Evolutionary conservation across 2,797 vertebrate genomes (phyloP), one percentile per base, ranked within the genome.

Genomic region (Geotrypetes seraphini): DNA sequence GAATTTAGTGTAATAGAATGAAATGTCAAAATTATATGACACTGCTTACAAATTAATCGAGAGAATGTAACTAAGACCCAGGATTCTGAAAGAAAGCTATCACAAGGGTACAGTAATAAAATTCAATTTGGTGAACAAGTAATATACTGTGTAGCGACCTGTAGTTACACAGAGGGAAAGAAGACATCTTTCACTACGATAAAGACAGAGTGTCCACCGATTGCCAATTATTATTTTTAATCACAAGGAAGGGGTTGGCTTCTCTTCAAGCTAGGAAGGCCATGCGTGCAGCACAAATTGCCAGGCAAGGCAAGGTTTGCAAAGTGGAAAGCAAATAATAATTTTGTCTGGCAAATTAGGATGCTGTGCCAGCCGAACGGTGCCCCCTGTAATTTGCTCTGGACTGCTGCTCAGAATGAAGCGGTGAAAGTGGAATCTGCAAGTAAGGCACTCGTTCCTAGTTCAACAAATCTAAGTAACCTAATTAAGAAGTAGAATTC

Each of bases 191-290:
- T n/a, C n/a, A n/a, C n/a, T n/a, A n/a, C n/a, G n/a, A n/a, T n/a
- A n/a, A n/a, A n/a, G n/a, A n/a, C 3, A n/a, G n/a, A 5, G 7
- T 19, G 18, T 19, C 23, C 12, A 5, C 3, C 5, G 1, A 24
- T 4, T 24, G 8, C 2, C 3, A 3, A 24, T 9, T 24, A 27
- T 29, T 1, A 1, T 22, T 27, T 13, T 13, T 31, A 3, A 22
- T n/a, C 11, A 21, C 10, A 11, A 21, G 16, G 4, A 11, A 21
- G 16, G 4, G 43, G 10, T 29, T 3, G 1, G 11, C 58, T 39
- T 22, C 43, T 32, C 63, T 58, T 63, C 59, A 59, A 61, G 54
- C 50, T 15, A 8, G 5, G 23, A 25, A 9, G 1, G 28, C 11
- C 1, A 0, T 51, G 43, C 42, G 28, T 22, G 23, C 60, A 53